phyloP scores from a whole-genome alignment of 2,888 invertebrate genomes.

The Entomobrya multifasciata region DNA sequence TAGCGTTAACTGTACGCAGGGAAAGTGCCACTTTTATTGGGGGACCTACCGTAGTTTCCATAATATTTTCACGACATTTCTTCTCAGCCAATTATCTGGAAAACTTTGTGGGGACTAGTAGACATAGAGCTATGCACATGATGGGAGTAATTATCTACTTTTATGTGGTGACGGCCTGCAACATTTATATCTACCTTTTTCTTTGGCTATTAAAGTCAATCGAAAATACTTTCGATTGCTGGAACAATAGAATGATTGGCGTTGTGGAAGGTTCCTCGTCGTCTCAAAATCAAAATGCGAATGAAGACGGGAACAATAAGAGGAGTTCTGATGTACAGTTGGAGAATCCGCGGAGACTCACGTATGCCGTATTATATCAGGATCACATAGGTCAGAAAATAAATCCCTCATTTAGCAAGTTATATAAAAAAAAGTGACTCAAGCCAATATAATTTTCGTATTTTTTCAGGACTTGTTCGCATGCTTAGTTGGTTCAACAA shows the following conservation, averaged over 20 bases:
- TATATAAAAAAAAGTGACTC: no score
- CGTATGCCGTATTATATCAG: conserved; percentile 17
- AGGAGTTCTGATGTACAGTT: no score
- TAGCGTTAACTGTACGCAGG: background rate
- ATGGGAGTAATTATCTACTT: conserved; percentile 16
- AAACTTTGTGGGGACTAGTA: background rate
- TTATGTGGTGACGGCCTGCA: conserved; percentile 10
- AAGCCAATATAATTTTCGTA: no score
- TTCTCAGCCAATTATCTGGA: conserved; percentile 14
- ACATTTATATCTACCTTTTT: conserved; percentile 41
- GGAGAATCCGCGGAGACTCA: background rate
- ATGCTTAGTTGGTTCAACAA: conserved; percentile 44
- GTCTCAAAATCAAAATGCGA: background rate
- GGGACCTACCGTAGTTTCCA: conserved; percentile 40
- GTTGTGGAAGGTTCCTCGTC: conserved; percentile 38
- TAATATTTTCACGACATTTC: conserved; percentile 16
- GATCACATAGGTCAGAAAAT: conserved; percentile 52
- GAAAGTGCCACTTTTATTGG: conserved; percentile 37
- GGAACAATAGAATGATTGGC: conserved; percentile 43
- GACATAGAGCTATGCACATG: background rate
- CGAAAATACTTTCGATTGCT: conserved; percentile 4
- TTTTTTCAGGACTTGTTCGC: conserved; percentile 19
- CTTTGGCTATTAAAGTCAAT: conserved; percentile 54
- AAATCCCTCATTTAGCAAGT: no score
- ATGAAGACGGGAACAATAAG: background rate